Conservation (phyloP, 2,797 vertebrate species). For the Corythornis leucogaster region DNA sequence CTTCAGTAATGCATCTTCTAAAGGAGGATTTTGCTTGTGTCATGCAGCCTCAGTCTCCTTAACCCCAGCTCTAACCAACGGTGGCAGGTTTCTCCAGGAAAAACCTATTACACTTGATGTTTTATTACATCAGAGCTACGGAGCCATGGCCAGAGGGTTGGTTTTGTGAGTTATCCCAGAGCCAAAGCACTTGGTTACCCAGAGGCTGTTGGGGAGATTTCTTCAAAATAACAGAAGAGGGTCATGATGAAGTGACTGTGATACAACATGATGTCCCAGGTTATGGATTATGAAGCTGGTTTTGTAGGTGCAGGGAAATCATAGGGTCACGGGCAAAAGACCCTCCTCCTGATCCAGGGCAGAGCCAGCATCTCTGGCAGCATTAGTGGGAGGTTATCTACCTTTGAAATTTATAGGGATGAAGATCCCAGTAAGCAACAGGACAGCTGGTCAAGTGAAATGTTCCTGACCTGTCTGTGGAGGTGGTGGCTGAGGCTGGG, state of each 20-base stretch:
- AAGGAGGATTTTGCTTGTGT: not conserved
- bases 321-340: fast-evolving
- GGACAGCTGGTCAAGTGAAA: no score
- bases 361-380: not conserved
- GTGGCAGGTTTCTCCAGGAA: not conserved
- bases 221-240: not conserved
- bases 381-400: not conserved
- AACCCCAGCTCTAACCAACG: fast-evolving
- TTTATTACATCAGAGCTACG: not conserved
- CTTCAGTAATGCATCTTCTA: not conserved
- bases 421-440: not conserved
- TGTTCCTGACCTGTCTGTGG: fast-evolving
- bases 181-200: not conserved
- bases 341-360: not conserved
- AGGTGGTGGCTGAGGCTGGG: not conserved
- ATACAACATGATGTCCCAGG: not conserved
- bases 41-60: not conserved
- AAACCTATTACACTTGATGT: fast-evolving
- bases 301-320: not conserved
- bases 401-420: not conserved
- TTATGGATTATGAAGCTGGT: not conserved
- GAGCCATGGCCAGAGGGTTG: fast-evolving
- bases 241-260: fast-evolving
- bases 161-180: not conserved
- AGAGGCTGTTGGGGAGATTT: not conserved